Evolutionary conservation across 1,140 invertebrate genomes (phyloP).

Genomic region (Drosophila ohnishii): DNA sequence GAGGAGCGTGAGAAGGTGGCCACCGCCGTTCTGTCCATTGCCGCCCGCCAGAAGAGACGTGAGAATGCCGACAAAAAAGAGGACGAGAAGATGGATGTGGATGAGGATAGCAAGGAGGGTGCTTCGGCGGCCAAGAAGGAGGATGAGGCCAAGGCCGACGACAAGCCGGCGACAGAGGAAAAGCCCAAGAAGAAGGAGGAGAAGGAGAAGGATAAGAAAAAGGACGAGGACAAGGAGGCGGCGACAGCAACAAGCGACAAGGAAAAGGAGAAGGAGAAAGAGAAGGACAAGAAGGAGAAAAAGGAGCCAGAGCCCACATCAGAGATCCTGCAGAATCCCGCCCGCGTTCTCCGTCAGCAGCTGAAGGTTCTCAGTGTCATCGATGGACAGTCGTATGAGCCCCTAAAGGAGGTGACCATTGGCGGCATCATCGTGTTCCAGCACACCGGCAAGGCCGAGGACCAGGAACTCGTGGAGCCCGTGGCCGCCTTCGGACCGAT

Average conservation of each 20-base stretch:
- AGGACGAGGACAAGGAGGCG: constrained; percentile 79
- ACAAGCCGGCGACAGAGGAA: constrained; percentile 72
- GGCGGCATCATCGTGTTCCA: constrained; percentile 98
- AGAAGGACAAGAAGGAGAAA: constrained; percentile 86
- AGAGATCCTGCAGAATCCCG: constrained; percentile 97
- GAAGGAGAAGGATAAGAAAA: constrained; percentile 78
- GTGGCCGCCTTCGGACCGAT: constrained; percentile 97
- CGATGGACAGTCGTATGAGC: constrained; percentile 91
- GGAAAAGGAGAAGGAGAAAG: constrained; percentile 84
- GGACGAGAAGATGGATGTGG: constrained; percentile 90
- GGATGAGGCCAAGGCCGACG: constrained; percentile 84
- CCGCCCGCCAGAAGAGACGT: constrained; percentile 93
- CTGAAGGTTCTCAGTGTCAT: constrained; percentile 93
- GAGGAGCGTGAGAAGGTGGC: constrained; percentile 98
- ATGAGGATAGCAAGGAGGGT: constrained; percentile 87
- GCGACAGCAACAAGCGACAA: constrained; percentile 65
- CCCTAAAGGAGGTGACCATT: constrained; percentile 95
- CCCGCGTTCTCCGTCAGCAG: constrained; percentile 96
- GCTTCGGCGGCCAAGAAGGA: constrained; percentile 85
- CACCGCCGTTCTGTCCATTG: constrained; percentile 98
- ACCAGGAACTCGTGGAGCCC: constrained; percentile 95
- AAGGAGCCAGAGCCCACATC: constrained; percentile 94
- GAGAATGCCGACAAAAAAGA: constrained; percentile 86
- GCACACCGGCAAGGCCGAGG: constrained; percentile 89
- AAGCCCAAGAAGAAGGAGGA: constrained; percentile 84